These are phyloP conservation scores for Morone chrysops DNA, from an alignment of 2,113 vertebrate species.

Conservation along the genomic window DNA sequence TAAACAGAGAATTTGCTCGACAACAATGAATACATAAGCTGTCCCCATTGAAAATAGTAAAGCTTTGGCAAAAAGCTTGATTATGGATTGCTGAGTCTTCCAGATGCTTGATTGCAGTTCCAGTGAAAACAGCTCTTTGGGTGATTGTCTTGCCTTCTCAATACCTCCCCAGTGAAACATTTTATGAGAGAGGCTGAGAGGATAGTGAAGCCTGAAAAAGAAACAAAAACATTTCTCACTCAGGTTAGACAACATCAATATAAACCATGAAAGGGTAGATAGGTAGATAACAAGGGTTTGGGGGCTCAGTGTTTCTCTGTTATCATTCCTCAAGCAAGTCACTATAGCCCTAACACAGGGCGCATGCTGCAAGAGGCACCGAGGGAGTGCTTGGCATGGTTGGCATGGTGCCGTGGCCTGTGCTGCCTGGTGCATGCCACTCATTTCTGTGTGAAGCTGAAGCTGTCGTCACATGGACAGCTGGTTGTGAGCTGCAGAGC, in stretches of 20 bases:
- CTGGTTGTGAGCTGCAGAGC: slow-evolving; percentile 79
- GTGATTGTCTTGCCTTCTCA: slow-evolving; percentile 49
- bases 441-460: slow-evolving; percentile 82
- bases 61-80: slow-evolving; percentile 42
- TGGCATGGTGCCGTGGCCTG: slow-evolving; percentile 71
- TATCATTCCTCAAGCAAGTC: slow-evolving; percentile 67
- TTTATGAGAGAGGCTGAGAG: slow-evolving; percentile 34
- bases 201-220: slow-evolving; percentile 8
- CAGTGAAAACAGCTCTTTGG: slow-evolving; percentile 59
- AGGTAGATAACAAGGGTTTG: slow-evolving; percentile 7
- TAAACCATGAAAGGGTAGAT: background rate
- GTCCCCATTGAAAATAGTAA: slow-evolving; percentile 33
- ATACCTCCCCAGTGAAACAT: slow-evolving; percentile 35
- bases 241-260: background rate
- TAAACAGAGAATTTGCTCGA: slow-evolving; percentile 34
- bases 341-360: slow-evolving; percentile 41
- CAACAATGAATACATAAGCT: slow-evolving; percentile 39
- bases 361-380: slow-evolving; percentile 40
- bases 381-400: slow-evolving; percentile 68
- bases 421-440: slow-evolving; percentile 80
- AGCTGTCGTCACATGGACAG: slow-evolving; percentile 87
- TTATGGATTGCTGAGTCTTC: slow-evolving; percentile 45
- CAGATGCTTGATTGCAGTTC: slow-evolving; percentile 56
- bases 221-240: slow-evolving; percentile 9
- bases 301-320: slow-evolving; percentile 55